Evolutionary conservation across 1,140 invertebrate genomes (phyloP), one percentile per base, ranked within the genome.

Genomic region (Drosophila sp.): DNA sequence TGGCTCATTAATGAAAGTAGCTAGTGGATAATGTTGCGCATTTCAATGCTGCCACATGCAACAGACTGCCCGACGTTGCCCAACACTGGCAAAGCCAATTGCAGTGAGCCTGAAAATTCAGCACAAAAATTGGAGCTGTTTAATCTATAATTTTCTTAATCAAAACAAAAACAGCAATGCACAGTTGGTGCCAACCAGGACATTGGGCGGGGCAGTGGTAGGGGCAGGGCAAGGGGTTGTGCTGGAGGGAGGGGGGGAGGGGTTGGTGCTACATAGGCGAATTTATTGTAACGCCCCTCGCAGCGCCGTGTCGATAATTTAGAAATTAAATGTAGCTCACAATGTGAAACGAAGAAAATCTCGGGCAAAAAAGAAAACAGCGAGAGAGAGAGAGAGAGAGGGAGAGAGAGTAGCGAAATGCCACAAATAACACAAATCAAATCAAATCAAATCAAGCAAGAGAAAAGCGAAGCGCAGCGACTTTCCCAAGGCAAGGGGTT

Each of bases 351-450:
- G 27, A 62, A 59, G 13, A 63, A 29, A 21, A 21, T 21, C 21
- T 2, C 1, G 21, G 18, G 14, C n/a, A 41, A 21, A 32, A 27
- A 11, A 43, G 61, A 9, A 48, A 29, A 27, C 27, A 13, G 41
- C 4, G 14, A 18, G 2, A 18, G 7, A 18, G 14, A 43, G 7
- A 43, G 16, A 8, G 3, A 18, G 9, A 8, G 34, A 9, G 38
- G 18, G 21, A 13, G 32, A 13, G 21, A 34, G 50, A 50, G 61
- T 64, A 57, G 62, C 62, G 64, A 81, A 87, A 86, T 87, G 81
- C 82, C 81, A 80, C 81, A 86, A 87, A 86, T 72, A 72, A 86
- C 81, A 86, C 81, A 86, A 86, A 86, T 86, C 81, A 86, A 84
- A 84, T 84, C n/a, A n/a, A n/a, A n/a, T 21, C 70, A 78, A 86